Conservation (phyloP, 2,888 invertebrate species). For the Caradrina clavipalpis region DNA sequence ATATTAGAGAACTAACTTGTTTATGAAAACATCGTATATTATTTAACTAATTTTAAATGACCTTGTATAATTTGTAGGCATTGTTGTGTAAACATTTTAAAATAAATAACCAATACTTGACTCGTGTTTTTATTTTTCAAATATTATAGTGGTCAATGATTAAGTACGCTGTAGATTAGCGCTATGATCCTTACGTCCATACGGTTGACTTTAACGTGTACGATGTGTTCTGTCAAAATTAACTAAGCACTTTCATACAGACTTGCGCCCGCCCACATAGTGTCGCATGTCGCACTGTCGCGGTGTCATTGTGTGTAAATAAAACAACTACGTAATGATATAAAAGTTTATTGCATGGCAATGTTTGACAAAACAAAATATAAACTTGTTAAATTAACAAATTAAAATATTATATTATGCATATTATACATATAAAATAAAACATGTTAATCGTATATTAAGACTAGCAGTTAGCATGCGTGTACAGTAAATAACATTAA, state of each 20-base stretch:
- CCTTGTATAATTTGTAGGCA: slow-evolving; percentile 54
- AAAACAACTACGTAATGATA: slow-evolving; percentile 66
- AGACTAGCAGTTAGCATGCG: slow-evolving; percentile 84
- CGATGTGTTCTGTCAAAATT: too few species aligned
- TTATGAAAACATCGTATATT: slow-evolving; percentile 9
- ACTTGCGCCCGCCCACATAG: too few species aligned
- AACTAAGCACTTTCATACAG: too few species aligned
- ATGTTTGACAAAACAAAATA: slow-evolving; percentile 80
- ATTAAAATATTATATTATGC: slow-evolving; percentile 69
- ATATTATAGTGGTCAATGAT: too few species aligned
- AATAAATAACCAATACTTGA: slow-evolving; percentile 41
- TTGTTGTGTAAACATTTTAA: slow-evolving; percentile 49
- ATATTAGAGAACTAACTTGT: background rate
- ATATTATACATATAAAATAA: slow-evolving; percentile 66
- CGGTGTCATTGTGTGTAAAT: slow-evolving; percentile 11
- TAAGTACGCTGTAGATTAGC: too few species aligned
- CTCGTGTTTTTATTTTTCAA: background rate
- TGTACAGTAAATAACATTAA: slow-evolving; percentile 68
- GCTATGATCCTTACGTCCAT: too few species aligned
- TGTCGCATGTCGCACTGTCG: too few species aligned
- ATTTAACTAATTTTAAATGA: slow-evolving; percentile 57
- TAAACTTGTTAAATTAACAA: slow-evolving; percentile 63
- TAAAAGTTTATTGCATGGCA: slow-evolving; percentile 87
- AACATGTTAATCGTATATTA: slow-evolving; percentile 77
- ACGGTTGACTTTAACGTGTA: too few species aligned